Base-by-base conservation (phyloP, 2,888 invertebrate species). In the Platynereis dumerilii region DNA sequence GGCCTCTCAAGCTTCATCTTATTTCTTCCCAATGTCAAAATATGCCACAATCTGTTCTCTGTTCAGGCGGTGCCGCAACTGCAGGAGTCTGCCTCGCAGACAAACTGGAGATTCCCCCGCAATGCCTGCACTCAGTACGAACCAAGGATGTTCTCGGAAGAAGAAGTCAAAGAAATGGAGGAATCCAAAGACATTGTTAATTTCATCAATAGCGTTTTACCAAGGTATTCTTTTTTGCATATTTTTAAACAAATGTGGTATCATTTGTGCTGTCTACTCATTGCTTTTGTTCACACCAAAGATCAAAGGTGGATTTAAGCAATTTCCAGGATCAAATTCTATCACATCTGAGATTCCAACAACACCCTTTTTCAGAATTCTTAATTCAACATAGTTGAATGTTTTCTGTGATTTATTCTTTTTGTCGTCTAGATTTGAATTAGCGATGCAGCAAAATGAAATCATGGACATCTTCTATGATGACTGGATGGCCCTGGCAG, bases 391-490 rank as follows among this genome's bases (percentile, higher is more conserved):
- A 7, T n/a, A n/a, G n/a, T n/a, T n/a, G n/a, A n/a, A n/a, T n/a
- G n/a, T n/a, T n/a, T n/a, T n/a, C n/a, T n/a, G n/a, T n/a, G n/a
- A n/a, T n/a, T 10, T 42, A 12, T 42, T 62, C 62, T 7, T 56
- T 24, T 7, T 59, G 24, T 15, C 20, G 12, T 20, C 17, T 67
- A 81, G 83, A 68, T 81, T 84, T 71, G 78, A 83, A 64, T 67
- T 78, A 58, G 80, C 83, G 7, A 70, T 84, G 48, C 83, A 84
- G 69, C 84, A 84, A 72, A 84, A 84, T 76, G 81, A 83, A 63
- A 83, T 85, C 28, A 80, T 82, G 77, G 77, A 84, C 69, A 80
- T 83, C n/a, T 84, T 84, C 73, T 77, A 72, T 66, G 80, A 82
- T 69, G 84, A 84, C 74, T 84, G 83, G 82, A 56, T 69, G 22